Evolutionary conservation across 1,140 invertebrate species (phyloP), one percentile per base, ranked within the genome.

Genomic region (Drosophila seguyi): DNA sequence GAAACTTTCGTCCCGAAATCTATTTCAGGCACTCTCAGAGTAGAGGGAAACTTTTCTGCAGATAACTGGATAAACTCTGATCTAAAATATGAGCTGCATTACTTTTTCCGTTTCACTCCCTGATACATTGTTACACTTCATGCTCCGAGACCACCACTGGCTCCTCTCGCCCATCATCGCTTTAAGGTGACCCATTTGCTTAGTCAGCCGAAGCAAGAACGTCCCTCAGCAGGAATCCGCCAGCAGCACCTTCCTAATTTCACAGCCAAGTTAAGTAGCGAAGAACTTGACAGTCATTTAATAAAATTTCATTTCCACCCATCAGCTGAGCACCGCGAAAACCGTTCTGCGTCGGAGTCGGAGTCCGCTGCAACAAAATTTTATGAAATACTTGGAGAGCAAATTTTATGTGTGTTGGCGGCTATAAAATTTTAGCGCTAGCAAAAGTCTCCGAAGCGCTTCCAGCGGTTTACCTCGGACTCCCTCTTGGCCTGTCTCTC

Each of bases 371-470:
- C 80, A 81, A 91, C 87, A 91, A 91, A 91, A 91, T 91, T 91
- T 86, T 91, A 91, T 91, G 79, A 87, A 91, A 87, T 91, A 81
- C 87, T 78, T 81, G 65, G 48, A 79, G 71, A 76, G 76, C 73
- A 85, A 75, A 90, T 90, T 91, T 91, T 87, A 91, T 91, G 87
- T 86, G 66, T 83, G 84, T 56, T 73, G 53, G 67, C 55, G 57
- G 56, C 74, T 44, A 84, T 91, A 81, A 87, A 91, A 91, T 91
- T 91, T 91, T 87, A 91, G 80, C 80, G 78, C 82, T 60, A 88
- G 85, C 77, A 79, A 84, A 90, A 88, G 80, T 87, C 77, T 61
- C 74, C 44, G 48, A 72, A 57, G 42, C 53, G 59, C 73, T 76
- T 79, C 73, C 71, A 79, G 85, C 69, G 84, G 85, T 81, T 90